Conservation (phyloP, 2,113 vertebrate species). For the Dunckerocampus dactyliophorus region DNA sequence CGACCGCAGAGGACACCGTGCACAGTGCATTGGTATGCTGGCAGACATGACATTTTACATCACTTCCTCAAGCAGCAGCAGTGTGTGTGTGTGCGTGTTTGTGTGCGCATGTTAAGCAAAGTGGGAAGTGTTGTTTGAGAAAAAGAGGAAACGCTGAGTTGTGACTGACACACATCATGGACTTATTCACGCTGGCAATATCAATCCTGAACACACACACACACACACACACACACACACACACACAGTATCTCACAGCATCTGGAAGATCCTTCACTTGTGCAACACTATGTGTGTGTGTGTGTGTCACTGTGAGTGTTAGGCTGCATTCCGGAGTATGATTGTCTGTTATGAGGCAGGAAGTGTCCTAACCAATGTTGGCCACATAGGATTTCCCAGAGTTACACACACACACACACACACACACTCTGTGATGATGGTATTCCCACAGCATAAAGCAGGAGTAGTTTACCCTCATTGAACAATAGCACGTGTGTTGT, state of each 20-base stretch:
- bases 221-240: background rate
- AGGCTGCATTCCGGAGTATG: constrained; percentile 5
- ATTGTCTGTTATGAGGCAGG: constrained; percentile 21
- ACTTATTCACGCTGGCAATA: background rate
- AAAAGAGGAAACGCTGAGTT: constrained; percentile 56
- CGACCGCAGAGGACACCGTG: background rate
- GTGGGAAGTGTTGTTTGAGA: constrained; percentile 57
- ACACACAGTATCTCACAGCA: background rate
- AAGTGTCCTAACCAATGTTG: constrained; percentile 40
- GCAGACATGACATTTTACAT: constrained; percentile 26
- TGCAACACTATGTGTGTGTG: constrained; percentile 22
- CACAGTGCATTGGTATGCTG: constrained; percentile 14
- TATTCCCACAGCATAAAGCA: too few relatives aligned
- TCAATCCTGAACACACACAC: background rate
- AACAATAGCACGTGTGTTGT: too few relatives aligned
- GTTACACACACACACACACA: constrained; percentile 31
- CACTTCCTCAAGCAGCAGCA: constrained; percentile 46
- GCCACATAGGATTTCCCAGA: constrained; percentile 53
- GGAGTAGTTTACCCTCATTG: too few relatives aligned
- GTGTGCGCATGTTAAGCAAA: constrained; percentile 19
- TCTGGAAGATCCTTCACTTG: constrained; percentile 18
- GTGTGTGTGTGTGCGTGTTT: constrained; percentile 8
- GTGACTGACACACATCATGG: constrained; percentile 31
- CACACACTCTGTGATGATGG: background rate
- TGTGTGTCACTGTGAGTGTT: constrained; percentile 7